These are phyloP conservation scores for Glaucidium brasilianum DNA, from an alignment of 2,113 vertebrate species.

Conservation along the genomic window DNA sequence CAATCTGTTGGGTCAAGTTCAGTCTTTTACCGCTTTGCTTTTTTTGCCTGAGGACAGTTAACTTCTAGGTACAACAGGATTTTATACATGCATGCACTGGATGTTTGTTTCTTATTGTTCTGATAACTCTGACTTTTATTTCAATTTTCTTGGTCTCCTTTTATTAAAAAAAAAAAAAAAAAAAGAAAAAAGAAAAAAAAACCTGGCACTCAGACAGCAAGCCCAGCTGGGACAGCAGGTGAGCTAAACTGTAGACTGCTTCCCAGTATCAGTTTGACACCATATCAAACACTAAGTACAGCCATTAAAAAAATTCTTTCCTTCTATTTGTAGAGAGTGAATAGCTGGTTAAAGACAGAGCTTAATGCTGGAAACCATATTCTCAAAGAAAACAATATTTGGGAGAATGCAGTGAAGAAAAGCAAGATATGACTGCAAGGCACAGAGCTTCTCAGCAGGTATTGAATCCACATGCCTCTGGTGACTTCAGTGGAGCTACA, in stretches of 20 bases:
- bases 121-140: constrained; percentile 6
- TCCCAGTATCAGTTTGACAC: constrained; percentile 27
- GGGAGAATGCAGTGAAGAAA: neutral
- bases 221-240: constrained; percentile 53
- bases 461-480: neutral
- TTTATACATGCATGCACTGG: neutral
- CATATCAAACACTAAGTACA: constrained; percentile 39
- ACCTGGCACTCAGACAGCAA: neutral
- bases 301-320: constrained; percentile 39
- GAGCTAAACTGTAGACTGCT: constrained; percentile 30
- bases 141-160: neutral
- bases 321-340: constrained; percentile 1
- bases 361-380: neutral
- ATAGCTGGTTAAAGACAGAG: neutral
- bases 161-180: neutral
- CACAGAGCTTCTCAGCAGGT: neutral
- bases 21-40: neutral
- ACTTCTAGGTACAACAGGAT: neutral
- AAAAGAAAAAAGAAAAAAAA: neutral
- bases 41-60: neutral
- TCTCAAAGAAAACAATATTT: neutral
- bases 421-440: neutral
- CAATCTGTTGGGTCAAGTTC: constrained; percentile 30
- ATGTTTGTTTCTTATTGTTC: constrained; percentile 19
- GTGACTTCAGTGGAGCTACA: neutral